Evolutionary conservation across 2,888 invertebrate species (phyloP).

Genomic region (Temnothorax rugatulus): DNA sequence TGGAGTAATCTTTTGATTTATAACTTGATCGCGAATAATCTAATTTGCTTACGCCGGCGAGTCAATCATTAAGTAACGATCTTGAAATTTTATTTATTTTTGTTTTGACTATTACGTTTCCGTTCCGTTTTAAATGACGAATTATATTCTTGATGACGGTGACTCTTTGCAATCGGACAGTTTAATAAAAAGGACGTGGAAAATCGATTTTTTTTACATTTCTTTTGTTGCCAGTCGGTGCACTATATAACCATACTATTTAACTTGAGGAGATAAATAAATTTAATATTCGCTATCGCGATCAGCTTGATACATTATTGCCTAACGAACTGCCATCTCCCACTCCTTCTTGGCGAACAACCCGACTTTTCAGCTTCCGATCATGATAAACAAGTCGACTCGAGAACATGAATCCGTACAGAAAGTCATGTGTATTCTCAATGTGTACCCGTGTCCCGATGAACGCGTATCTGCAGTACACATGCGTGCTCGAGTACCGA

Average conservation of each 20-base stretch:
- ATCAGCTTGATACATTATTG: constrained; percentile 64
- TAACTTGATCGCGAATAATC: not conserved
- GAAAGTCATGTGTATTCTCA: constrained; percentile 26
- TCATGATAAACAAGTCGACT: constrained; percentile 71
- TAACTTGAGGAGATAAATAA: constrained; percentile 21
- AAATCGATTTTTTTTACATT: not conserved
- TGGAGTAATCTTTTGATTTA: not conserved
- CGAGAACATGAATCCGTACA: constrained; percentile 52
- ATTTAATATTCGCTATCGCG: constrained; percentile 44
- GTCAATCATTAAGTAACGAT: not conserved
- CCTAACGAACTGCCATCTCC: constrained; percentile 60
- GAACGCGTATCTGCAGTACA: not conserved
- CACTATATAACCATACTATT: not conserved
- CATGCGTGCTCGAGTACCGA: not conserved
- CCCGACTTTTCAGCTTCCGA: constrained; percentile 73
- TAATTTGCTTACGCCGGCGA: constrained; percentile 4
- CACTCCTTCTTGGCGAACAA: constrained; percentile 67
- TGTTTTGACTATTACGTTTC: not conserved
- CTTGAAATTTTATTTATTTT: not conserved
- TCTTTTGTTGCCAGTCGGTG: not conserved
- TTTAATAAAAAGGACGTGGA: not conserved
- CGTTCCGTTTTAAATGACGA: not conserved
- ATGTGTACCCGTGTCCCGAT: constrained; percentile 4
- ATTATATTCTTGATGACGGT: not conserved
- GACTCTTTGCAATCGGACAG: not conserved